A percentile compares a stretch with the other conserved stretches of the same genome.
These are phyloP conservation scores for Gymnothorax reevesii DNA, from an alignment of 2,797 vertebrate species.

Conservation along the genomic window DNA sequence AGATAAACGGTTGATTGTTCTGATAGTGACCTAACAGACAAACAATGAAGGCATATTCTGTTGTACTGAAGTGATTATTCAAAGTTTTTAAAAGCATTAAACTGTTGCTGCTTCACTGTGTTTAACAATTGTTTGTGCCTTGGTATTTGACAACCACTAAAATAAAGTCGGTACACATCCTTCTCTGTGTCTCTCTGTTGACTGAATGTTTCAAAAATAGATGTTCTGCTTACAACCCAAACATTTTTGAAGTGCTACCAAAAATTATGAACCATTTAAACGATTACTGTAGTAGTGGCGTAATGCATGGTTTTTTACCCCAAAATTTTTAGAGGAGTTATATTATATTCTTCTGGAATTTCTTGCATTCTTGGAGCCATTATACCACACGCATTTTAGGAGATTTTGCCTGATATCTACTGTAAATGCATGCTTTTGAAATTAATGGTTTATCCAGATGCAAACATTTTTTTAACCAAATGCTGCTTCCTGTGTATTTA, in stretches of 20 bases:
- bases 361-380: neutral
- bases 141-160: neutral
- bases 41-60: neutral
- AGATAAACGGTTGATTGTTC: neutral
- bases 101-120: neutral
- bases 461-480: neutral
- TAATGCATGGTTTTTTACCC: no score
- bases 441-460: no score
- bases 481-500: neutral
- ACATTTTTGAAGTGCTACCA: neutral
- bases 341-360: neutral
- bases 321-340: neutral
- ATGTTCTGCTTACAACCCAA: neutral
- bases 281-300: no score
- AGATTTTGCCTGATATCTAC: neutral
- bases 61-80: neutral
- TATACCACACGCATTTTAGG: slow-evolving; percentile 37
- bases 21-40: neutral
- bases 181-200: neutral
- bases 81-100: neutral
- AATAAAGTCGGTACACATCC: neutral
- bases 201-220: neutral
- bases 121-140: neutral
- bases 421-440: neutral
- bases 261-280: no score